These are phyloP conservation scores for Erinaceus europaeus DNA, from an alignment of 2,113 vertebrate species.

Conservation along the genomic window DNA sequence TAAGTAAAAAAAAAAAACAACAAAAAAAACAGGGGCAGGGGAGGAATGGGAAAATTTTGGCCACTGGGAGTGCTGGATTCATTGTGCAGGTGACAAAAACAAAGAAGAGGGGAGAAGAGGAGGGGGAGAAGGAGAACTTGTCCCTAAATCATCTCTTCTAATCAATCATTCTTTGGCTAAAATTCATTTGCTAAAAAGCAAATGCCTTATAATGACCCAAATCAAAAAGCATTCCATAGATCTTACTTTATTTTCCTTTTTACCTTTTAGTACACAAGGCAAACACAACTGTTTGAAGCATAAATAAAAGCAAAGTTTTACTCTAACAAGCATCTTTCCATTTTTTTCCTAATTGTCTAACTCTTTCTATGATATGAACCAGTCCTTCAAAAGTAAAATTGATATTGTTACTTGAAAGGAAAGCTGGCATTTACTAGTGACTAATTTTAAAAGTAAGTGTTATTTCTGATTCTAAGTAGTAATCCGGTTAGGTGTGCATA, in stretches of 20 bases:
- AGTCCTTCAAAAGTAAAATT: slow-evolving; percentile 36
- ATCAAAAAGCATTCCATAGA: not conserved
- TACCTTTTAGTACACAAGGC: not conserved
- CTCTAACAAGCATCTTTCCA: not conserved
- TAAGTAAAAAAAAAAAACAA: no score
- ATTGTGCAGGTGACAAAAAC: no score
- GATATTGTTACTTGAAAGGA: slow-evolving; percentile 72
- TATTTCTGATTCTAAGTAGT: slow-evolving; percentile 71
- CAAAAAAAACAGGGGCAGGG: no score
- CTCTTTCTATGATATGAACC: slow-evolving; percentile 16
- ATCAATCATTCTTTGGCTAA: not conserved
- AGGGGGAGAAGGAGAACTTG: no score
- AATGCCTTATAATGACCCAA: not conserved
- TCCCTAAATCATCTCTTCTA: not conserved
- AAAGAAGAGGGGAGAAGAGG: no score
- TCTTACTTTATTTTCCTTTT: not conserved
- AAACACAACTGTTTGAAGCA: not conserved
- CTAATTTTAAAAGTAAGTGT: slow-evolving; percentile 78
- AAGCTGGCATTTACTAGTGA: slow-evolving; percentile 72
- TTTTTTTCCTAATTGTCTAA: slow-evolving; percentile 1
- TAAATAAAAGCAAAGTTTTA: not conserved
- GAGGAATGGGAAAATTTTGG: no score
- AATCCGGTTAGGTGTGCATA: slow-evolving; percentile 49
- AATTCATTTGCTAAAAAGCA: slow-evolving; percentile 14
- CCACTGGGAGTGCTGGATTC: no score